Base-by-base conservation (phyloP, 2,888 invertebrate species). In the Eupelmus urozonus region DNA sequence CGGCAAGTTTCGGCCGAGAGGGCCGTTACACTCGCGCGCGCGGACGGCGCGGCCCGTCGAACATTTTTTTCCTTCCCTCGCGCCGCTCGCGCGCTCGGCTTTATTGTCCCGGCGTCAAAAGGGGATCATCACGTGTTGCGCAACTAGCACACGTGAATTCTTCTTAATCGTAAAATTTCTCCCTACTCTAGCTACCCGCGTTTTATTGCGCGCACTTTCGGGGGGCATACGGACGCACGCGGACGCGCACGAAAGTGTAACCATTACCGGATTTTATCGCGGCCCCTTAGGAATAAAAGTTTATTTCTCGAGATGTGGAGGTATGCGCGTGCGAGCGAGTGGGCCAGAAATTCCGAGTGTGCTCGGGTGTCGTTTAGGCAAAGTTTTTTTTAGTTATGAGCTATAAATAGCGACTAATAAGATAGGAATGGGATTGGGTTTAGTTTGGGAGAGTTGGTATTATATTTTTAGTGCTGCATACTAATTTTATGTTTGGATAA, bases 141-240 rank as follows among this genome's bases (percentile, higher is more conserved):
- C 76, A 60, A 70, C 76, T 60, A 25, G 42, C 59, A 27, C 27
- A 45, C 53, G 59, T 57, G 60, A 57, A 71, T 66, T 59, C 76
- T 59, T 66, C 71, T 77, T 77, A 77, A 77, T 77, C 76, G 76
- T 77, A 71, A 77, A 76, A 53, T 51, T 65, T 25, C 25, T 63
- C 63, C 23, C 25, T 25, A n/a, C 49, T n/a, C 49, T 13, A 20
- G 53, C 23, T 27, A 25, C 42, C 23, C 13, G 25, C 29, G 13
- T 45, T 45, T 45, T 45, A 45, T 16, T 45, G 45, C 45, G 4
- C 34, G 34, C 3, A 34, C 3, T 5, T 3, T 5, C 34, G 9
- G 34, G 34, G 34, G 3, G 34, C 9, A 34, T 34, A 34, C 9
- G 34, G 3, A 34, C 9, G 34, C 34, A 18, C 27, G 29, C n/a